Evolutionary conservation across 2,888 invertebrate species (phyloP).

Genomic region (Aphodius sticticus): DNA sequence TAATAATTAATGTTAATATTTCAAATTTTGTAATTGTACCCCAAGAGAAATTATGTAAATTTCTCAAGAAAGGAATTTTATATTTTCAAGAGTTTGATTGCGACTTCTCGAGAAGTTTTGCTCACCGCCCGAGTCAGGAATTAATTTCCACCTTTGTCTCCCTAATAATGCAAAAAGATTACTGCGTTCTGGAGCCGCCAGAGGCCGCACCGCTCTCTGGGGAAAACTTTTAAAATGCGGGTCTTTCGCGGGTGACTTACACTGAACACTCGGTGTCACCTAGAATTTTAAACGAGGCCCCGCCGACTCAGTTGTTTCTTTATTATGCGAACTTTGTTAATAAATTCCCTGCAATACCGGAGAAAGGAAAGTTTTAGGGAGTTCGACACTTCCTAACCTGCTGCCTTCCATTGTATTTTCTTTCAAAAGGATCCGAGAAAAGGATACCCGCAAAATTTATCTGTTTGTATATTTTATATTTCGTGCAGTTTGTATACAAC

Average conservation of each 20-base stretch:
- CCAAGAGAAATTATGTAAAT: not conserved
- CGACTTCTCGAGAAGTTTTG: not conserved
- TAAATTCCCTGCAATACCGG: not conserved
- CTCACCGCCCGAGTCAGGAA: not conserved
- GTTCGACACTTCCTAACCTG: not conserved
- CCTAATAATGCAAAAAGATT: not conserved
- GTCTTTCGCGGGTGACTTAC: not conserved
- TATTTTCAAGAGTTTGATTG: not conserved
- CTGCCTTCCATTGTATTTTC: not conserved
- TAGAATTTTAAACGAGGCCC: not conserved
- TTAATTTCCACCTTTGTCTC: not conserved
- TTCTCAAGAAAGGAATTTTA: not conserved
- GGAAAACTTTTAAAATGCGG: not conserved
- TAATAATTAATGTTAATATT: not conserved
- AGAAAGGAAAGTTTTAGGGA: not conserved
- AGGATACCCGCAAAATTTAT: not conserved
- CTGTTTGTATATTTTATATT: not conserved
- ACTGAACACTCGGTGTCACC: conserved; percentile 4
- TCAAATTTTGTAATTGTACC: not conserved
- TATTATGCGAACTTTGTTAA: not conserved
- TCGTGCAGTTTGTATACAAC: not conserved
- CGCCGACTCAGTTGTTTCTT: not conserved
- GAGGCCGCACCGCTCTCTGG: not conserved
- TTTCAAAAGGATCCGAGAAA: not conserved
- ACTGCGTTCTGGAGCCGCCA: not conserved